These are phyloP conservation scores for Engystomops pustulosus DNA, from an alignment of 2,113 vertebrate genomes.

Conservation along the genomic window DNA sequence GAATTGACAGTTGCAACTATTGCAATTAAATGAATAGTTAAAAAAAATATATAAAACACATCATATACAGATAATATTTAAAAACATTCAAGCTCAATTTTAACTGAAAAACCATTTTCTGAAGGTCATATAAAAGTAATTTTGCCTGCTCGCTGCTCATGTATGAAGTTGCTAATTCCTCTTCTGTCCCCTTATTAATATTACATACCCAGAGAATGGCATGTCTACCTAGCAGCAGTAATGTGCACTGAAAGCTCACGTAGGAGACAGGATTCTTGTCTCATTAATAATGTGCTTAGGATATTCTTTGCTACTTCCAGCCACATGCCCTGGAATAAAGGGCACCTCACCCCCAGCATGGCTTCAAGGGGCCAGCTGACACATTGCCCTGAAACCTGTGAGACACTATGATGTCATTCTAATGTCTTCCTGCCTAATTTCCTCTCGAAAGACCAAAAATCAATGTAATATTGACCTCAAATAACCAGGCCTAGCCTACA, in stretches of 20 bases:
- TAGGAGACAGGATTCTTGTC: conserved; percentile 45
- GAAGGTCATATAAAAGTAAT: neutral
- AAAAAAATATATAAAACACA: neutral
- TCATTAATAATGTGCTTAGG: conserved; percentile 51
- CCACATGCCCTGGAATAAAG: conserved; percentile 28
- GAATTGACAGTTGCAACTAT: neutral
- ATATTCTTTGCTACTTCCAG: conserved; percentile 17
- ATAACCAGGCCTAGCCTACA: conserved; percentile 12
- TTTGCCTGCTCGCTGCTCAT: conserved; percentile 1
- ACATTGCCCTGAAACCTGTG: conserved; percentile 20
- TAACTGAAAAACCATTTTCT: neutral
- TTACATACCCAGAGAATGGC: conserved; percentile 17
- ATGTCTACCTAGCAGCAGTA: conserved; percentile 36
- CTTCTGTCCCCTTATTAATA: conserved; percentile 38
- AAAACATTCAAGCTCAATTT: neutral
- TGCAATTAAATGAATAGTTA: neutral
- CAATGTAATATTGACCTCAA: conserved; percentile 15
- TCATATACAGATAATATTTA: neutral
- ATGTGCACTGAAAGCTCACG: conserved; percentile 35
- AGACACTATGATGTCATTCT: conserved; percentile 33
- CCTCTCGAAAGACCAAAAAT: conserved; percentile 9
- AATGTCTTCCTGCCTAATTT: conserved; percentile 30
- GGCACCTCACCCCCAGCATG: conserved; percentile 18
- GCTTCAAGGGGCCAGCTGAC: conserved; percentile 25
- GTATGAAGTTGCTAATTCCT: neutral